Base-by-base conservation (phyloP, 1,140 invertebrate genomes). In the Drosophila prosaltans region DNA sequence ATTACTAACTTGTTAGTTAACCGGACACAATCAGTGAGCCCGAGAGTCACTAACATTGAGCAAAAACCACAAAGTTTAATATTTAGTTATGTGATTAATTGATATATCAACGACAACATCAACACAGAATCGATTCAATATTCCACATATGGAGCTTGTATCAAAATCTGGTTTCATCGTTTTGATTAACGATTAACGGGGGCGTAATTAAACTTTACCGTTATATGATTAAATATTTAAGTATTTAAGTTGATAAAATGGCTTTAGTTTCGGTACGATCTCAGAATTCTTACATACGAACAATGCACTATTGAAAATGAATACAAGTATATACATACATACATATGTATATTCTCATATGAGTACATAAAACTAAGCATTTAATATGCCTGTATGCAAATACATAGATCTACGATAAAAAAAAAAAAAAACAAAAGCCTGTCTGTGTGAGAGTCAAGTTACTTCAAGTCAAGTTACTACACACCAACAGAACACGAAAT, bases 321-420 rank as follows among this genome's bases (percentile, higher is more conserved):
- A 48, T 48, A 21, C 45, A 48, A 10, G 8, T 51, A 26, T 11
- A 26, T 51, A 36, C 32, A 1, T 7, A 7, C 5, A 36, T 36
- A 36, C 5, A 36, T 36, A 6, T 7, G 6, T 5, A 36, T 36
- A 36, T 36, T 6, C 6, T 36, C 32, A 30, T 30, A 4, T 30
- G 4, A 30, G 21, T 51, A 26, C 45, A 26, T 51, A 26, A 51
- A 51, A 51, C 45, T 26, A 51, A 26, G 21, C 7, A 51, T 51
- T 51, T 51, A 51, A 51, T 51, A 51, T 51, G 21, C 21, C 45
- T 51, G 45, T 51, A 51, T 51, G 45, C 45, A 51, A 51, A 26
- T 51, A 51, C 45, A 24, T 26, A 51, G 45, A 51, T 51, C 8
- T 51, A 10, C 5, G 45, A 51, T 51, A 26, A 51, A 36, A 36